phyloP scores from a whole-genome alignment of 1,140 invertebrate species.

The Neotoxoptera formosana region DNA sequence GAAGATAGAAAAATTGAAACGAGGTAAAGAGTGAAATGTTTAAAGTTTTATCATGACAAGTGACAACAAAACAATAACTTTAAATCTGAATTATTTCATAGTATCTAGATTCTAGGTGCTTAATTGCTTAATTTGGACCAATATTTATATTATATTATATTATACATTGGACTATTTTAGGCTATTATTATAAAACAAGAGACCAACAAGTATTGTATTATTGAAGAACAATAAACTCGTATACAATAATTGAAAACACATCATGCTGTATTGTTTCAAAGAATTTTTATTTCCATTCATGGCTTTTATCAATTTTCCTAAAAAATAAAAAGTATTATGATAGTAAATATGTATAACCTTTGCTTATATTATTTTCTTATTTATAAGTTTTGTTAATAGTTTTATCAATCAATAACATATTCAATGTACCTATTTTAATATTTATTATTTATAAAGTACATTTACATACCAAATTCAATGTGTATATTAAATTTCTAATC shows the following conservation, averaged over 20 bases:
- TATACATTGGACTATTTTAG: not conserved
- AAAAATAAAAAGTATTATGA: constrained; percentile 24
- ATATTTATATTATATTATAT: no score
- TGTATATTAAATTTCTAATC: no score
- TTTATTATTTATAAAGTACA: no score
- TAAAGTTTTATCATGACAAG: not conserved
- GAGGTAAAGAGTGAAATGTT: constrained; percentile 53
- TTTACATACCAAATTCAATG: no score
- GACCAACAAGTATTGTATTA: not conserved
- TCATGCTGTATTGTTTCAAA: not conserved
- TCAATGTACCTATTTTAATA: no score
- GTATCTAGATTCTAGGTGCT: no score
- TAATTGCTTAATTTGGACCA: no score
- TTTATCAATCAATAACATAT: no score
- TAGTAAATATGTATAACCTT: constrained; percentile 59
- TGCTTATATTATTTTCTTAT: not conserved
- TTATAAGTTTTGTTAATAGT: no score
- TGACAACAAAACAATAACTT: not conserved
- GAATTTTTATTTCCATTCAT: constrained; percentile 58
- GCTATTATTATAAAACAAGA: not conserved
- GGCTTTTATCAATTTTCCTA: not conserved
- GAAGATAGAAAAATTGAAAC: constrained; percentile 73
- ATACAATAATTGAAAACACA: no score
- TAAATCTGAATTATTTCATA: no score
- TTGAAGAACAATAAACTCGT: not conserved